Evolutionary conservation across 2,797 vertebrate genomes (phyloP).

Genomic region (Cossypha caffra): DNA sequence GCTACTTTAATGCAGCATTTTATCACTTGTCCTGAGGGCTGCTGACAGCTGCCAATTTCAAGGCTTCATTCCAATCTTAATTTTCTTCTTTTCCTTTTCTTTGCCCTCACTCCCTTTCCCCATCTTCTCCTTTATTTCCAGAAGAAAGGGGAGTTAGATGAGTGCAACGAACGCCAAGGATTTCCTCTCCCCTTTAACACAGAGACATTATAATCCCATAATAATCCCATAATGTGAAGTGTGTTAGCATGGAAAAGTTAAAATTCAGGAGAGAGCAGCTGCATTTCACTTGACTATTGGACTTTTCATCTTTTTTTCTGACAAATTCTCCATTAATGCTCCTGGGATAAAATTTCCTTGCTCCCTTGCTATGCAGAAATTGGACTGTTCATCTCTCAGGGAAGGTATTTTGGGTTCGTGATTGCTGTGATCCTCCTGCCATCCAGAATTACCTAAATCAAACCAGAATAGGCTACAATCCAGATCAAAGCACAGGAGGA

Average conservation of each 20-base stretch:
- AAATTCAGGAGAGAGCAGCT: not conserved
- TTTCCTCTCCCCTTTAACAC: not conserved
- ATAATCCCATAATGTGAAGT: not conserved
- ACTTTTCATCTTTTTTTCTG: not conserved
- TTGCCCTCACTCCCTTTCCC: not conserved
- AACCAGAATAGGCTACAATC: not conserved
- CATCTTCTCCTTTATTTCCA: not conserved
- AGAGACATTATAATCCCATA: not conserved
- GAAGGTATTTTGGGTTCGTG: not conserved
- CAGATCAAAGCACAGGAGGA: not conserved
- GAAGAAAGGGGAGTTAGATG: not conserved
- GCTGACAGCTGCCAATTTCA: slow-evolving; percentile 50
- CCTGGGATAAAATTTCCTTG: not conserved
- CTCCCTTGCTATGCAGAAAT: not conserved
- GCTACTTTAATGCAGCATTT: slow-evolving; percentile 60
- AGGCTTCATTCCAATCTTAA: not conserved
- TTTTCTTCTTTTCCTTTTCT: not conserved
- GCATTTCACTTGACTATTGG: not conserved
- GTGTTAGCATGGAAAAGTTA: not conserved
- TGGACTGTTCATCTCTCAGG: not conserved
- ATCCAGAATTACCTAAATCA: not conserved
- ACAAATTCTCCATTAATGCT: not conserved
- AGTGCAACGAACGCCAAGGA: accelerated
- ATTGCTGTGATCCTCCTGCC: not conserved
- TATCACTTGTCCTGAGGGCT: slow-evolving; percentile 58